Evolutionary conservation across 2,113 vertebrate species (phyloP).

Genomic region (Corythornis vintsioides): DNA sequence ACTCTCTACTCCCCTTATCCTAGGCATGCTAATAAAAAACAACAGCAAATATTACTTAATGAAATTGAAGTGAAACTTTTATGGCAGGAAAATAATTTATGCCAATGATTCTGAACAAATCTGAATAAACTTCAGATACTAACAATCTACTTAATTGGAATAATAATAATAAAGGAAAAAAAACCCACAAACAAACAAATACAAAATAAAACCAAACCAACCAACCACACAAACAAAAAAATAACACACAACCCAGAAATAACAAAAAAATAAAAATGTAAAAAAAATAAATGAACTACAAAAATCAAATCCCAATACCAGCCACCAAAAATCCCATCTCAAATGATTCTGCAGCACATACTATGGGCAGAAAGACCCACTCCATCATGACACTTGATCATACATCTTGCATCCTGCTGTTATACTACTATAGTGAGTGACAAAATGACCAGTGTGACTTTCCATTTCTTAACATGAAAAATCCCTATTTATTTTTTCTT

Average conservation of each 20-base stretch:
- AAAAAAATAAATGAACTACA: too few species aligned
- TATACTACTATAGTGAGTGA: background rate
- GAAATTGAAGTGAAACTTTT: slow-evolving; percentile 2
- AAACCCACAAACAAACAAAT: background rate
- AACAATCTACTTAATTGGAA: background rate
- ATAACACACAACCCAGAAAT: too few species aligned
- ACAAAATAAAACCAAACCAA: background rate
- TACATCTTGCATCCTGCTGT: background rate
- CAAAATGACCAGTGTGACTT: background rate
- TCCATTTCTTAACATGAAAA: background rate
- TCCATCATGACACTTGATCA: background rate
- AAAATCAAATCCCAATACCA: background rate
- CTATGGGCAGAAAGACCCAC: background rate
- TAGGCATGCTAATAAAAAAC: slow-evolving; percentile 41
- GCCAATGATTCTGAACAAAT: background rate
- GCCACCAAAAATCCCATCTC: background rate
- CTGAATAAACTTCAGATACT: background rate
- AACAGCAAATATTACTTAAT: slow-evolving; percentile 38
- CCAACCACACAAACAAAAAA: too few species aligned
- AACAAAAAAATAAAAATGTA: background rate
- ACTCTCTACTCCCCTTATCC: slow-evolving; percentile 1
- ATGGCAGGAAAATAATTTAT: background rate
- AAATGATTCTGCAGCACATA: background rate
- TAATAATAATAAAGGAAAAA: background rate
- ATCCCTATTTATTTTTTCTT: background rate